phyloP scores from a whole-genome alignment of 1,140 invertebrate species.

The Drosophila varians region DNA sequence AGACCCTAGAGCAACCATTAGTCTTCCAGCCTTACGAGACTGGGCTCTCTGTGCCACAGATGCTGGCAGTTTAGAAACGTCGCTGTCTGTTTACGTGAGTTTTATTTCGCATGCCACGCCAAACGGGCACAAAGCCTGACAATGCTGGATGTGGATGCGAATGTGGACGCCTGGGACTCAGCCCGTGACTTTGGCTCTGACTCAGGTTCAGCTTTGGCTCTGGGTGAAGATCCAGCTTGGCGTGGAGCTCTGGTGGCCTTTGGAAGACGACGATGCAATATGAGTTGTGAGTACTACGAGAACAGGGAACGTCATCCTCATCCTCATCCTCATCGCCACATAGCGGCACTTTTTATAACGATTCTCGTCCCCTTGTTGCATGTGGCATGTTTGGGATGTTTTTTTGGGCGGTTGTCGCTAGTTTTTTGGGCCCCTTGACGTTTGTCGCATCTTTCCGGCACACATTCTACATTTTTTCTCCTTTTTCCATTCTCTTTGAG shows the following conservation, averaged over 20 bases:
- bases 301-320: constrained; percentile 6
- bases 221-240: constrained; percentile 17
- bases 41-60: constrained; percentile 29
- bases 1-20: constrained; percentile 4
- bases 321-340: constrained; percentile 52
- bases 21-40: not conserved
- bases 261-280: constrained; percentile 49
- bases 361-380: constrained; percentile 17
- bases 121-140: constrained; percentile 73
- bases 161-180: constrained; percentile 42
- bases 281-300: constrained; percentile 52
- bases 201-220: constrained; percentile 21
- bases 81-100: constrained; percentile 76
- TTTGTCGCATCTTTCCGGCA: constrained; percentile 64
- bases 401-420: constrained; percentile 53
- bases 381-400: constrained; percentile 30
- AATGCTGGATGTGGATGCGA: constrained; percentile 53
- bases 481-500: constrained; percentile 34
- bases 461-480: not conserved
- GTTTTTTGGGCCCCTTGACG: constrained; percentile 46
- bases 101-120: constrained; percentile 77
- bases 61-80: constrained; percentile 60
- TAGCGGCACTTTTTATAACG: constrained; percentile 63
- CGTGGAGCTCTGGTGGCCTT: constrained; percentile 17
- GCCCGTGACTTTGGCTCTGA: constrained; percentile 31